Percentiles rank a stretch among this genome's conserved stretches.
These are phyloP conservation scores for Scaptomyza montana DNA, from an alignment of 1,140 invertebrate species.

Conservation along the genomic window DNA sequence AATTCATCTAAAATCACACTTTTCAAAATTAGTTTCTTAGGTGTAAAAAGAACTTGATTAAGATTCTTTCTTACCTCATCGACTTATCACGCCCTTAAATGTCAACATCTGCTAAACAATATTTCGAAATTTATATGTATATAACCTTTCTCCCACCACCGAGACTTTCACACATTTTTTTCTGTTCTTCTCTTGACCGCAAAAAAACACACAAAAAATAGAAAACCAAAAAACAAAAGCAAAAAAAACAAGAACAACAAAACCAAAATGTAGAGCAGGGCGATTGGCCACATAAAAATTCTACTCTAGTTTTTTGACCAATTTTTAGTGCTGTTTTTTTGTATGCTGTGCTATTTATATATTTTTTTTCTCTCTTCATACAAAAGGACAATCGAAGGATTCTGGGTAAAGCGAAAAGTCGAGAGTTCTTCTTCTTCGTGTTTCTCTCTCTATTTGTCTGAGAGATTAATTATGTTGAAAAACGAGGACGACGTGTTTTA, in stretches of 20 bases:
- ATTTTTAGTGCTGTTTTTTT: constrained; percentile 83
- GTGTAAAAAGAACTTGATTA: too few relatives aligned
- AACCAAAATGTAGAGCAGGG: constrained; percentile 1
- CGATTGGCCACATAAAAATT: constrained; percentile 52
- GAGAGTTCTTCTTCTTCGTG: too few relatives aligned
- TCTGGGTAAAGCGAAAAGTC: too few relatives aligned
- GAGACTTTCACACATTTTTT: too few relatives aligned
- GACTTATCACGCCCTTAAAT: too few relatives aligned
- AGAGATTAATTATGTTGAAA: constrained; percentile 62
- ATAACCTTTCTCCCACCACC: too few relatives aligned
- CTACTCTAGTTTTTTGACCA: constrained; percentile 83
- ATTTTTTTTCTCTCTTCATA: constrained; percentile 22
- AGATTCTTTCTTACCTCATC: too few relatives aligned
- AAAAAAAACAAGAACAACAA: constrained; percentile 36
- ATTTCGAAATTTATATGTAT: too few relatives aligned
- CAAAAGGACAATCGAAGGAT: constrained; percentile 10
- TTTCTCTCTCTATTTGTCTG: neutral
- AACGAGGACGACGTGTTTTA: constrained; percentile 51
- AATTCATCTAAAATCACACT: too few relatives aligned
- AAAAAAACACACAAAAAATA: constrained; percentile 49
- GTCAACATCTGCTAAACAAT: too few relatives aligned
- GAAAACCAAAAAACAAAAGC: constrained; percentile 13
- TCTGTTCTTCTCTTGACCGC: neutral
- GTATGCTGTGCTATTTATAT: constrained; percentile 41
- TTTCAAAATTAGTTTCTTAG: too few relatives aligned